Percentiles rank a stretch among this genome's conserved stretches.
Evolutionary conservation across 2,888 invertebrate species (phyloP).

Genomic region (Thera obeliscata): DNA sequence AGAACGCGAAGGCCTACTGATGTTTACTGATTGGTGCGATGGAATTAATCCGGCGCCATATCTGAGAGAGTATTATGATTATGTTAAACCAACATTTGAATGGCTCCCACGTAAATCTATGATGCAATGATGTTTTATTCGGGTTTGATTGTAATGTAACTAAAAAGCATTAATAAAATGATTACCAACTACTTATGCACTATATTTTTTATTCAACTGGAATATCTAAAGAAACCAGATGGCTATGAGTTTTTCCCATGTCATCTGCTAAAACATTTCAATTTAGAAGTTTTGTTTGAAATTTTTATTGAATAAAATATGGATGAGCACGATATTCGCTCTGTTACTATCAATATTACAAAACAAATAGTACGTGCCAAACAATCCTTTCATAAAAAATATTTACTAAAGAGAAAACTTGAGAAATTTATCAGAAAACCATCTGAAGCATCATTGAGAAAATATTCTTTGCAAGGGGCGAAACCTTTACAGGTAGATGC

Average conservation of each 20-base stretch:
- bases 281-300: neutral
- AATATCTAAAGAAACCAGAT: conserved; percentile 10
- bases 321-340: conserved; percentile 49
- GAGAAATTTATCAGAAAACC: conserved; percentile 40
- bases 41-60: conserved; percentile 69
- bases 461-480: conserved; percentile 48
- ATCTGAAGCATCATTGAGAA: conserved; percentile 42
- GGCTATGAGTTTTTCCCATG: conserved; percentile 16
- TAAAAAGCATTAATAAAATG: neutral
- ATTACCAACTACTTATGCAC: neutral
- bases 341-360: conserved; percentile 53
- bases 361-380: conserved; percentile 46
- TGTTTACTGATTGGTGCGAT: conserved; percentile 79
- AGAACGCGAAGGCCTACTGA: conserved; percentile 65
- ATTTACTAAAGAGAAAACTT: conserved; percentile 28
- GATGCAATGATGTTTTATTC: conserved; percentile 34
- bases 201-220: neutral
- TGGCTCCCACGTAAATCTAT: conserved; percentile 53
- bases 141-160: neutral
- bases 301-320: conserved; percentile 29
- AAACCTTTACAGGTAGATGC: conserved; percentile 48
- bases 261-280: conserved; percentile 3
- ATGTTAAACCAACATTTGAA: conserved; percentile 66
- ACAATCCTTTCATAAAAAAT: conserved; percentile 34
- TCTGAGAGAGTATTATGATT: conserved; percentile 66